Base-by-base conservation (phyloP, 2,888 invertebrate genomes). In the Automeris io region DNA sequence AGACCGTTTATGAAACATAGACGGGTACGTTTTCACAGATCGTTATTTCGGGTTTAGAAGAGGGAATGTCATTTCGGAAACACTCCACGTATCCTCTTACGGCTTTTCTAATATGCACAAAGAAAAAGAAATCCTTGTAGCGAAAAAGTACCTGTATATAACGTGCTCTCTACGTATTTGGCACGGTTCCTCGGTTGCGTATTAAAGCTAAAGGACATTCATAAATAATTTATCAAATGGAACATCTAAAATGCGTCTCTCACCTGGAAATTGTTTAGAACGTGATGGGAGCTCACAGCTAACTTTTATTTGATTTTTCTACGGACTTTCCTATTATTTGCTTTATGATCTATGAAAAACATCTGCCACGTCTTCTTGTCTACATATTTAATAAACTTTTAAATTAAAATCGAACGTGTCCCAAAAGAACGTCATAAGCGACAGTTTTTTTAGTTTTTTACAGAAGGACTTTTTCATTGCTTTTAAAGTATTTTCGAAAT, bases 221-320 rank as follows among this genome's bases (percentile, higher is more conserved):
- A 75, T 78, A 78, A 77, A 81, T 82, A 76, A 80, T 76, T 74
- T 75, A 77, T 70, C 61, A 67, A 70, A 70, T 61, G 65, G 51
- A 53, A 61, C 54, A 58, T 60, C 57, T 59, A 51, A 60, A 57
- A 57, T 64, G 64, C 69, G 62, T 70, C 71, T 70, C 61, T 57
- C 60, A 61, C 62, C 61, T 58, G 54, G 57, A 66, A 70, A 72
- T 68, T 70, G 69, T 74, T 71, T 63, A 62, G 62, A 52, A 47
- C 50, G 50, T 40, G 55, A 54, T 70, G 63, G 70, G 66, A 73
- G 66, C 68, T 59, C 50, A 46, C 47, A 47, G 44, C 48, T 57
- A 54, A 52, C 51, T 55, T 59, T 61, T 51, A 47, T 62, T 61
- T 52, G 50, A 51, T 40, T 44, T 45, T 41, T 41, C 43, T 47